Base-by-base conservation (phyloP, 2,888 invertebrate species). In the Fissipunctia ypsillon region DNA sequence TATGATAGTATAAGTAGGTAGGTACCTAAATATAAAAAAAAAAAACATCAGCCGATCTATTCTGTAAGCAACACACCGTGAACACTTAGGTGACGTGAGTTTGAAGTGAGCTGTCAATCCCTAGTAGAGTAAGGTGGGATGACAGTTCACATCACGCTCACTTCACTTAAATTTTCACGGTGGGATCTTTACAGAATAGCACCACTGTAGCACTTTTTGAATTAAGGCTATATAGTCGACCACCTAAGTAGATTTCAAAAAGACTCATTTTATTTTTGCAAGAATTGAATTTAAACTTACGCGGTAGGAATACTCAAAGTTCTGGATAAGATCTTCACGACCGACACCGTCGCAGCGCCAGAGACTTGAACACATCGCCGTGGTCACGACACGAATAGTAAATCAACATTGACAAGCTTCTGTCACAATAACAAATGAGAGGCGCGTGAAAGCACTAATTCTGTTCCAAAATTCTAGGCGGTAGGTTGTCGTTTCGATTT, bases 401-500 rank as follows among this genome's bases (percentile, higher is more conserved):
- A 87, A 78, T 82, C 71, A 70, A 73, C 70, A 64, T 69, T 69
- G 63, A 56, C 56, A 67, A 67, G 59, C 45, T 73, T 67, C 19
- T 57, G 67, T 73, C 67, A 70, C 66, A 60, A 78, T 73, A 77
- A 77, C 60, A 81, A 85, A 82, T 68, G 76, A 70, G 64, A 77
- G 48, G 45, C 59, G 69, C 66, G 84, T 77, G 86, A 87, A 87
- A 87, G 88, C 74, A 78, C 86, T 81, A 76, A 78, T 81, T 87
- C 77, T 70, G 66, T 45, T 73, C 73, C 78, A 81, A 88, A 87
- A 88, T 87, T 88, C 83, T 88, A 82, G 86, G 84, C 88, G 78
- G 84, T 85, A 82, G 80, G 78, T 80, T 78, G 75, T 83, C 64
- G 76, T 89, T 88, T 84, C 69, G 78, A 89, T 88, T 89, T 91